phyloP scores from a whole-genome alignment of 2,888 invertebrate species.

The Pseudanteris insignis region DNA sequence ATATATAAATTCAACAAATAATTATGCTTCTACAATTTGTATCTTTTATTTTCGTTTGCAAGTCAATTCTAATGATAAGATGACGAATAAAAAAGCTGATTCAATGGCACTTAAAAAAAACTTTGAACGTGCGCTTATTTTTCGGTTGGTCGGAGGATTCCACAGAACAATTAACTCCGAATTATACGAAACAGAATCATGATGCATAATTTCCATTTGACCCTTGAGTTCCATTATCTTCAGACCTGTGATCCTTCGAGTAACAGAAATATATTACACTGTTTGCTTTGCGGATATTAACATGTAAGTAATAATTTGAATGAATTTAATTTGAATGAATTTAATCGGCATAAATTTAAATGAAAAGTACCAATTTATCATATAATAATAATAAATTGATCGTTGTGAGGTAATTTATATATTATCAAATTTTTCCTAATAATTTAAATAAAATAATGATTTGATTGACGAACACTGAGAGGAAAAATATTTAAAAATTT shows the following conservation, averaged over 20 bases:
- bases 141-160: conserved; percentile 9
- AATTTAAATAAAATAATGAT: too few relatives aligned
- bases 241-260: conserved; percentile 7
- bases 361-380: too few relatives aligned
- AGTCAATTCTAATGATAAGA: too few relatives aligned
- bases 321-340: background rate
- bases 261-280: conserved; percentile 3
- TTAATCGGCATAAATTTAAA: background rate
- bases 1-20: too few relatives aligned
- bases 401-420: too few relatives aligned
- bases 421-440: too few relatives aligned
- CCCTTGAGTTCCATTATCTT: conserved; percentile 9
- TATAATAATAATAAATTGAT: too few relatives aligned
- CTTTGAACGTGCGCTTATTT: conserved; percentile 1
- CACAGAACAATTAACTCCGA: conserved; percentile 1
- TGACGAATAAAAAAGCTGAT: background rate
- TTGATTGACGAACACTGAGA: too few relatives aligned
- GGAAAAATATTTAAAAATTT: too few relatives aligned
- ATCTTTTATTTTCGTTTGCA: background rate
- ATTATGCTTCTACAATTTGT: too few relatives aligned
- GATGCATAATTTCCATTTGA: conserved; percentile 14
- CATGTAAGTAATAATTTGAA: background rate
- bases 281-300: conserved; percentile 4
- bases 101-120: background rate
- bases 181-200: conserved; percentile 9